Percentiles rank a stretch among this genome's conserved stretches.
Conservation (phyloP, 2,797 vertebrate genomes). For the Chiloscyllium punctatum region DNA sequence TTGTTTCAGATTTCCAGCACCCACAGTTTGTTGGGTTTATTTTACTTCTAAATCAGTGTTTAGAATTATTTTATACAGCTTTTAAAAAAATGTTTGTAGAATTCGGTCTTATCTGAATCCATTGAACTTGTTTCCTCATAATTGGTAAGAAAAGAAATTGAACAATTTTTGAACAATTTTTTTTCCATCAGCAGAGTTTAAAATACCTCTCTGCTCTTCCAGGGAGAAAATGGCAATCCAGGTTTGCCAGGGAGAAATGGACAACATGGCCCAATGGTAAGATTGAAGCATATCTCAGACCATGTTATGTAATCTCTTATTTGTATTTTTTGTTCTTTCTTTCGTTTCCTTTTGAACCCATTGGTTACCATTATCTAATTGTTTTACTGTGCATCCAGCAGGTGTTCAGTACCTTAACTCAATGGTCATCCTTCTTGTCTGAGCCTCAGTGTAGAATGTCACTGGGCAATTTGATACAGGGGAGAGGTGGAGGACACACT, state of each 20-base stretch:
- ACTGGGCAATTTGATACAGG: not conserved
- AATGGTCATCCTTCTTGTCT: not conserved
- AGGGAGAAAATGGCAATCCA: conserved; percentile 11
- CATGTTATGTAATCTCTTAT: too few species aligned
- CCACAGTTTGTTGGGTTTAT: too few species aligned
- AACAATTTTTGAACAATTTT: not conserved
- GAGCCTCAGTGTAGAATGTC: not conserved
- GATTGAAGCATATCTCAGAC: not conserved
- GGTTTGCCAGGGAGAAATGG: conserved; percentile 25
- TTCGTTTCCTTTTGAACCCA: not conserved
- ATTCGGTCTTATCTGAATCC: not conserved
- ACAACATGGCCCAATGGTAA: conserved; percentile 5
- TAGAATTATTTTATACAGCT: not conserved
- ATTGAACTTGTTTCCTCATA: not conserved
- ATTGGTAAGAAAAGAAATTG: not conserved
- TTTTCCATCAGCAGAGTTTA: not conserved
- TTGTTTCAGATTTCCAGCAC: too few species aligned
- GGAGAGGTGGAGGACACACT: not conserved
- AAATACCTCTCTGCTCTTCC: conserved; percentile 29
- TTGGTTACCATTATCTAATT: not conserved
- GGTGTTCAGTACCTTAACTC: not conserved
- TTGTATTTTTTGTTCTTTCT: not conserved
- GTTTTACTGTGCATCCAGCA: not conserved
- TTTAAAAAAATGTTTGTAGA: not conserved
- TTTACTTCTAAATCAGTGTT: not conserved